Percentiles rank a stretch among this genome's conserved stretches.
Evolutionary conservation across 2,113 vertebrate genomes (phyloP).

Genomic region (Colossoma macropomum): DNA sequence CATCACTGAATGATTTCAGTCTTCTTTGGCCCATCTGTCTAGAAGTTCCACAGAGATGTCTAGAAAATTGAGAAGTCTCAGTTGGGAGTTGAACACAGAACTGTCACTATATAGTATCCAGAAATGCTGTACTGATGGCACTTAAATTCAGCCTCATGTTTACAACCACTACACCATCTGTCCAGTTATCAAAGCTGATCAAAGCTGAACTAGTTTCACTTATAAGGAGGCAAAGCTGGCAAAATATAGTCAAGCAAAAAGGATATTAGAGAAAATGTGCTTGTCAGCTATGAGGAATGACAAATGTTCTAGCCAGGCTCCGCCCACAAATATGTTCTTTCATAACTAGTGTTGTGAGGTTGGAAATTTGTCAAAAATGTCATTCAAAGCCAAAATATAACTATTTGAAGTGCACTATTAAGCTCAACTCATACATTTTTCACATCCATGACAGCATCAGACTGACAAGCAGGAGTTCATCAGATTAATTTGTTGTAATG

Average conservation of each 20-base stretch:
- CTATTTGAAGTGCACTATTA: too few relatives aligned
- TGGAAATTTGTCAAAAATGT: too few relatives aligned
- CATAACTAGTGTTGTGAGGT: too few relatives aligned
- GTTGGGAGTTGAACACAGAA: background rate
- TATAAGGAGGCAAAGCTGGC: background rate
- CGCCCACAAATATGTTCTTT: background rate
- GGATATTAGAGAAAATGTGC: background rate
- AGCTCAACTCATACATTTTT: too few relatives aligned
- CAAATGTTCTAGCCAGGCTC: background rate
- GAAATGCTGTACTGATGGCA: background rate
- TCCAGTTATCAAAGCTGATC: background rate
- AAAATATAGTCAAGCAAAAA: background rate
- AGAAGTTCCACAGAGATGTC: too few relatives aligned
- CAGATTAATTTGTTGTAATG: too few relatives aligned
- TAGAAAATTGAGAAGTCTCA: background rate
- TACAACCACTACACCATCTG: background rate
- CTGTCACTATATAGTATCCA: background rate
- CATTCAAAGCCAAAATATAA: too few relatives aligned
- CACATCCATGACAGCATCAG: too few relatives aligned
- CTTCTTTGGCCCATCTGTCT: background rate
- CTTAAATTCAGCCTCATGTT: constrained; percentile 3
- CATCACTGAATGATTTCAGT: background rate
- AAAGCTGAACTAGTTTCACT: background rate
- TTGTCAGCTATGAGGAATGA: background rate
- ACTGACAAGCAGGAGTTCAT: too few relatives aligned